Evolutionary conservation across 2,113 vertebrate genomes (phyloP).

Genomic region (Marmota flaviventris): DNA sequence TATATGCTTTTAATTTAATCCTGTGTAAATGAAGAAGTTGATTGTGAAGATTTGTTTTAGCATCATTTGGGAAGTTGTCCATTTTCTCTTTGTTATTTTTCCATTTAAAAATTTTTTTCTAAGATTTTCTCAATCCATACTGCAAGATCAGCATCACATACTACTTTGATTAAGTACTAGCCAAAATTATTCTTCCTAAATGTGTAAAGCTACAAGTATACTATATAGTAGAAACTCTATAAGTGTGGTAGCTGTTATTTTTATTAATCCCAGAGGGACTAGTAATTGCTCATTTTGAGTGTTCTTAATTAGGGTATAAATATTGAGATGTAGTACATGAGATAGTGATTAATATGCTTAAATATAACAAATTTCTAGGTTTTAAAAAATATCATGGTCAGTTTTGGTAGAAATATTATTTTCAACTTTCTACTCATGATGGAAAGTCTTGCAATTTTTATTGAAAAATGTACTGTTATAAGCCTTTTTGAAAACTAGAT

Average conservation of each 20-base stretch:
- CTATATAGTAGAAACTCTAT: neutral
- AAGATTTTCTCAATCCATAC: neutral
- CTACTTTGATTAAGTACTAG: neutral
- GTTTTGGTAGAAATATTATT: neutral
- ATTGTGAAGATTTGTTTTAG: neutral
- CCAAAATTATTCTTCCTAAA: neutral
- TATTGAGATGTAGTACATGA: neutral
- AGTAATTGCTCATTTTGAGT: neutral
- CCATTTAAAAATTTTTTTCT: neutral
- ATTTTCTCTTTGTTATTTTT: neutral
- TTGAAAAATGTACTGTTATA: neutral
- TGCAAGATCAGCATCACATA: neutral
- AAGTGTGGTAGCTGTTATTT: neutral
- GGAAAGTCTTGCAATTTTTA: neutral
- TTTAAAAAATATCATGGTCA: neutral
- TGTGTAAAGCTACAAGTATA: neutral
- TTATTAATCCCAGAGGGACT: neutral
- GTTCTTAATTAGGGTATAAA: neutral
- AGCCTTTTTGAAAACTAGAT: too few species aligned
- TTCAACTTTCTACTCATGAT: neutral
- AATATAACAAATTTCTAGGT: neutral
- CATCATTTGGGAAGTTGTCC: neutral
- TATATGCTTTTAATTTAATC: neutral
- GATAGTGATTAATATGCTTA: neutral
- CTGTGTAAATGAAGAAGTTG: neutral